These are phyloP conservation scores for Fulmarus glacialis DNA, from an alignment of 2,113 vertebrate genomes.

Conservation along the genomic window DNA sequence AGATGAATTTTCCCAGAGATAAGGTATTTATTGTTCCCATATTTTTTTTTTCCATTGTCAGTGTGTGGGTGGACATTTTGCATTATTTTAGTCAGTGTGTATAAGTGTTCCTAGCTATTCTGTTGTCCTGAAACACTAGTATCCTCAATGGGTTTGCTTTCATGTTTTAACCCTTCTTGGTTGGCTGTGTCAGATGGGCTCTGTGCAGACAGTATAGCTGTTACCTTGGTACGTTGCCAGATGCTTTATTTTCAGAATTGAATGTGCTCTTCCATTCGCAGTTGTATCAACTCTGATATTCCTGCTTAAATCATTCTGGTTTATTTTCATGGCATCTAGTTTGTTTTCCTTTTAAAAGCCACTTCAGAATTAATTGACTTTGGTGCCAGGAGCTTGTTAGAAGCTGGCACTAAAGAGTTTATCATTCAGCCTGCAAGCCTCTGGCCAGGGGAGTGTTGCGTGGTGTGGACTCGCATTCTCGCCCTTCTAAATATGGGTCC, in stretches of 20 bases:
- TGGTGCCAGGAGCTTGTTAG: conserved; percentile 24
- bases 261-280: not conserved
- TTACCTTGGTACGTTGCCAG: conserved; percentile 13
- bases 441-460: not conserved
- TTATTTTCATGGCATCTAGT: conserved; percentile 46
- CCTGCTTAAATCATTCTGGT: conserved; percentile 19
- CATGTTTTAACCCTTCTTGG: not conserved
- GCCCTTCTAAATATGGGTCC: not conserved
- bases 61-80: not conserved
- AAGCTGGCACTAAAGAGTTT: conserved; percentile 17
- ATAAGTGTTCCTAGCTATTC: not conserved
- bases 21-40: not conserved
- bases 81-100: not conserved
- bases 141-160: conserved; percentile 10
- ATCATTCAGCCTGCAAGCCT: not conserved
- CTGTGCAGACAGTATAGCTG: not conserved
- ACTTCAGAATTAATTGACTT: conserved; percentile 40
- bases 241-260: conserved; percentile 16
- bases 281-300: conserved; percentile 8
- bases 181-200: not conserved
- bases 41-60: not conserved
- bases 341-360: conserved; percentile 40
- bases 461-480: not conserved
- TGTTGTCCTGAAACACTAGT: not conserved
- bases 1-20: conserved; percentile 1